These are phyloP conservation scores for Lamellibrachia satsuma DNA, from an alignment of 2,888 invertebrate genomes.

Conservation along the genomic window DNA sequence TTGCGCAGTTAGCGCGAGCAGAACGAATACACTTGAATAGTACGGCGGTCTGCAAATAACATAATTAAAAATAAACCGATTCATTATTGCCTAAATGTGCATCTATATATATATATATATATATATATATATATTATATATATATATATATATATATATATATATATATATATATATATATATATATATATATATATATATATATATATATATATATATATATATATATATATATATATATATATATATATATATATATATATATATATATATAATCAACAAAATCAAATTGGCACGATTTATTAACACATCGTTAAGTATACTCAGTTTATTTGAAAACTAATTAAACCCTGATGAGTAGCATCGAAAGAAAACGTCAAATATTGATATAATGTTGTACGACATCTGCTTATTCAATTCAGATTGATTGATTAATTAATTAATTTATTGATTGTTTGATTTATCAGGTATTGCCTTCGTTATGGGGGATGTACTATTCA, in stretches of 20 bases:
- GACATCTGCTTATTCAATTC: not conserved
- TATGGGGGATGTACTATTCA: too few relatives aligned
- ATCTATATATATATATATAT: conserved; percentile 8
- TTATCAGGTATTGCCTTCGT: too few relatives aligned
- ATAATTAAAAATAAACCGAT: not conserved
- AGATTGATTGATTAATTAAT: not conserved
- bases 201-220: conserved; percentile 19
- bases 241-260: conserved; percentile 17
- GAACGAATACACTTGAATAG: not conserved
- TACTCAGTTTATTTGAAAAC: not conserved
- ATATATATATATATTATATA: conserved; percentile 19
- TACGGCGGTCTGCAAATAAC: not conserved
- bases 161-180: conserved; percentile 18
- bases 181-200: conserved; percentile 19
- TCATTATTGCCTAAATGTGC: too few relatives aligned
- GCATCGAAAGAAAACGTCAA: not conserved
- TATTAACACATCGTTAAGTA: not conserved
- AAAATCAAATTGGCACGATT: not conserved
- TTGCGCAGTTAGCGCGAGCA: not conserved
- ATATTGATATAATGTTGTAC: not conserved
- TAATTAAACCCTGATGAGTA: not conserved
- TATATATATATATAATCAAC: not conserved
- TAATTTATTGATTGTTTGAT: too few relatives aligned
- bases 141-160: conserved; percentile 18
- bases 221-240: conserved; percentile 18